phyloP scores from a whole-genome alignment of 1,140 invertebrate genomes.

The fruit fly (Drosophila melanogaster) region DNA sequence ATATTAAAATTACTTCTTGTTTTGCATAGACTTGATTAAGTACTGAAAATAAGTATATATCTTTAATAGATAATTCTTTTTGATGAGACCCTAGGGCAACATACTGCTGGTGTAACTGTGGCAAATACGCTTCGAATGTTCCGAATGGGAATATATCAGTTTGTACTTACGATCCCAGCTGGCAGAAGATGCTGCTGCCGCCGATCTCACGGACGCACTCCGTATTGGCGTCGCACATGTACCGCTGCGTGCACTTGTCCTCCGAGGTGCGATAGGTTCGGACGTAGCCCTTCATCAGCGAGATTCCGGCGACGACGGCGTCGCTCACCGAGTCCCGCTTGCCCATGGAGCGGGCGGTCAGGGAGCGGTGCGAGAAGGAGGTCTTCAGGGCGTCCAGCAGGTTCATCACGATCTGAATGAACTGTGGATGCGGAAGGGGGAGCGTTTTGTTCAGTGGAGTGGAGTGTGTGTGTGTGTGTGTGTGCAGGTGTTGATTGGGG shows the following conservation, averaged over 20 bases:
- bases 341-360: conserved; percentile 92
- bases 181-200: conserved; percentile 94
- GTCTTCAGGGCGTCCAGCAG: conserved; percentile 95
- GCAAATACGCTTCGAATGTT: too few relatives aligned
- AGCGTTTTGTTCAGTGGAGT: conserved; percentile 60
- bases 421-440: conserved; percentile 87
- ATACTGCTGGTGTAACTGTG: too few relatives aligned
- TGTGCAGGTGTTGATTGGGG: conserved; percentile 25
- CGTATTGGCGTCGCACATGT: conserved; percentile 94
- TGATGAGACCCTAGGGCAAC: too few relatives aligned
- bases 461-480: conserved; percentile 35
- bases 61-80: too few relatives aligned
- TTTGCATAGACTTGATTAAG: too few relatives aligned
- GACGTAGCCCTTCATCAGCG: conserved; percentile 95
- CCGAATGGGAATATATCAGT: too few relatives aligned
- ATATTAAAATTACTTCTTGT: too few relatives aligned
- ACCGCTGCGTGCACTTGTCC: conserved; percentile 91
- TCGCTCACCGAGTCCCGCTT: conserved; percentile 94
- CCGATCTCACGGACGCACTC: conserved; percentile 94
- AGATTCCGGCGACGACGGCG: conserved; percentile 92
- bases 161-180: conserved; percentile 94
- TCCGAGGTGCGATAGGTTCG: conserved; percentile 92
- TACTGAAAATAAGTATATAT: too few relatives aligned
- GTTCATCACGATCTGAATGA: conserved; percentile 95
- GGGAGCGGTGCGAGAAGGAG: conserved; percentile 94